Evolutionary conservation across 2,797 vertebrate genomes (phyloP), one percentile per base, ranked within the genome.

Genomic region (Melanotaenia boesemani): DNA sequence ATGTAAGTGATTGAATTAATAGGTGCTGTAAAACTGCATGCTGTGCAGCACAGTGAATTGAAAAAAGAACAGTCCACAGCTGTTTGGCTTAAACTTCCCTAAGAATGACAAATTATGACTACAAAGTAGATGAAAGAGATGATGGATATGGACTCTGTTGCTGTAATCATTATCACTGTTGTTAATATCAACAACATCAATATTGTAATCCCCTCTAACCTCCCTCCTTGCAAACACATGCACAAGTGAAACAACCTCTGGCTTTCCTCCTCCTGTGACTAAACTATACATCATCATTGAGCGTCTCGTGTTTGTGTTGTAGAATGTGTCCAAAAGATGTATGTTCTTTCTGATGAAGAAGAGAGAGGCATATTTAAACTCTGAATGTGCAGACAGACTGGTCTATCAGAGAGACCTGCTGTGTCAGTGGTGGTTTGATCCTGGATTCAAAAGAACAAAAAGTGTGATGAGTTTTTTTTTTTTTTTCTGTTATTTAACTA

Each of bases 111-210:
- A 85, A 91, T 86, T 76, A 70, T 74, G 36, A 24, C 37, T 63
- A 70, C 67, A 76, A 75, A 83, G 66, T 39, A 73, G 48, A 83
- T 75, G 80, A 87, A 57, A 71, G 74, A 0, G 5, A 80, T 88
- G 80, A 91, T 90, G 84, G 76, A 90, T 89, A 79, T 39, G 63
- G 57, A 72, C 41, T 81, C 63, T 70, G 62, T 75, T 12, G 57
- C 15, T 78, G 65, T 87, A 83, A 88, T 88, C 83, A 85, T 90
- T 76, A 88, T 90, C 76, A 79, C 81, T 81, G 70, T 80, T 85
- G 71, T 77, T 70, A 83, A 84, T 77, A 88, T 85, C 79, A 86
- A 85, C 80, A 82, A 72, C 81, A 88, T 87, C 85, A 84, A 88
- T 86, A 80, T 84, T 63, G 39, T 36, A 13, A 58, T 12, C 46